Evolutionary conservation across 2,113 vertebrate genomes (phyloP), one percentile per base, ranked within the genome.

Genomic region (Syngnathus typhle): DNA sequence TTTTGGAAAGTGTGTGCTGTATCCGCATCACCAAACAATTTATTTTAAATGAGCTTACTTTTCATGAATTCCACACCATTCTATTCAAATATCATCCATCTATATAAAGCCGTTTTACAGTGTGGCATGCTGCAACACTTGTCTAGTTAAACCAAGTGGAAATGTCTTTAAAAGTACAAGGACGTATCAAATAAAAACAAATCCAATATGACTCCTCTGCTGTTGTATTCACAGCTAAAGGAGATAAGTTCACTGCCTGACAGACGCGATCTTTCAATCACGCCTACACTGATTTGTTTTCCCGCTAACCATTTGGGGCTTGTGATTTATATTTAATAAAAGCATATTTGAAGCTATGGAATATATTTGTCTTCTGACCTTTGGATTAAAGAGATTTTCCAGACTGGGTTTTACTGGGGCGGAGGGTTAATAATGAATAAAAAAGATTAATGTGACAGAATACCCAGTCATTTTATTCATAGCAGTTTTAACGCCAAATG

Each of bases 321-420:
- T 32, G 12, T 56, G 66, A 64, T 68, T 15, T 21, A 19, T 63
- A 46, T 59, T 5, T 27, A 46, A 62, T 62, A 62, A 58, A n/a
- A 6, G 37, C 51, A 32, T 38, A 68, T 60, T 47, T 46, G 63
- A 63, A 65, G 5, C 36, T 19, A 62, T 15, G 60, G n/a, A 62
- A 62, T 44, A 43, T 21, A n/a, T 41, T 44, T 44, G 60, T 32
- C 27, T 11, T 16, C 13, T 78, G 72, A 79, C 60, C 59, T 68
- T 23, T 38, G 66, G 65, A 71, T 68, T 82, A 71, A 64, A 63
- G 67, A 54, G 63, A 63, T 68, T 75, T 70, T 69, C 41, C 52
- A 39, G 51, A 55, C 19, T 61, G 18, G 46, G 44, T 8, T 61
- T 36, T 55, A 32, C 67, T 64, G 51, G 55, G 13, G 13, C 2